phyloP scores from a whole-genome alignment of 2,888 invertebrate genomes.

The Sinohyriopsis cumingii region DNA sequence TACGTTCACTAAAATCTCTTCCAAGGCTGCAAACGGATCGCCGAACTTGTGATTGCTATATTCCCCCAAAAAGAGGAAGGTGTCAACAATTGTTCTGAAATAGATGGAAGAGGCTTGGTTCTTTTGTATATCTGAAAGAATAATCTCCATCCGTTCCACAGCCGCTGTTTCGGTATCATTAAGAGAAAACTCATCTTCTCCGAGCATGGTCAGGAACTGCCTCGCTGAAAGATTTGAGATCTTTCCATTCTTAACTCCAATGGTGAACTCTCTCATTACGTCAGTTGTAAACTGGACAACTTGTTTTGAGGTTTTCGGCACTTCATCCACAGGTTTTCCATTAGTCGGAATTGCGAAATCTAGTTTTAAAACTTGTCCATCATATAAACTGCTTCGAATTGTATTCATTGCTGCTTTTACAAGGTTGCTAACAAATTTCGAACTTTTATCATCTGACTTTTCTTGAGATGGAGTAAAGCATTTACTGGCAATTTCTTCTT shows the following conservation, averaged over 20 bases:
- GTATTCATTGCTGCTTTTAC: conserved; percentile 33
- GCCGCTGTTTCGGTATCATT: conserved; percentile 26
- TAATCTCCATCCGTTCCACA: conserved; percentile 10
- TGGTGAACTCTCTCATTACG: conserved; percentile 18
- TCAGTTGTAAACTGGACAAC: conserved; percentile 28
- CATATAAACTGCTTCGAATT: conserved; percentile 11
- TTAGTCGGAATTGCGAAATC: too few relatives aligned
- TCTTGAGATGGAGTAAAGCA: conserved; percentile 25
- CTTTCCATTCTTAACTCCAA: conserved; percentile 21
- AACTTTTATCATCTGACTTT: conserved; percentile 4
- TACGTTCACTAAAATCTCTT: conserved; percentile 34
- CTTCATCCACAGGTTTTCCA: neutral
- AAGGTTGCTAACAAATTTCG: conserved; percentile 20
- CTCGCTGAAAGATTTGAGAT: conserved; percentile 36
- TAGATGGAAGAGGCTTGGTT: conserved; percentile 19
- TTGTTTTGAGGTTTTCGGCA: neutral
- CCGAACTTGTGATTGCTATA: conserved; percentile 10
- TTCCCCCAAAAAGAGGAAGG: conserved; percentile 17
- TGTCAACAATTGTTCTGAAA: conserved; percentile 26
- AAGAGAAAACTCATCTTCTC: conserved; percentile 18
- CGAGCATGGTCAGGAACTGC: conserved; percentile 25
- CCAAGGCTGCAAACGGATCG: conserved; percentile 35
- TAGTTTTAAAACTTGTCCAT: too few relatives aligned
- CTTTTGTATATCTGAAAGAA: conserved; percentile 17
- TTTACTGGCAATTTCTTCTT: conserved; percentile 24